Conservation (phyloP, 2,113 vertebrate species). For the Chrysemys picta region DNA sequence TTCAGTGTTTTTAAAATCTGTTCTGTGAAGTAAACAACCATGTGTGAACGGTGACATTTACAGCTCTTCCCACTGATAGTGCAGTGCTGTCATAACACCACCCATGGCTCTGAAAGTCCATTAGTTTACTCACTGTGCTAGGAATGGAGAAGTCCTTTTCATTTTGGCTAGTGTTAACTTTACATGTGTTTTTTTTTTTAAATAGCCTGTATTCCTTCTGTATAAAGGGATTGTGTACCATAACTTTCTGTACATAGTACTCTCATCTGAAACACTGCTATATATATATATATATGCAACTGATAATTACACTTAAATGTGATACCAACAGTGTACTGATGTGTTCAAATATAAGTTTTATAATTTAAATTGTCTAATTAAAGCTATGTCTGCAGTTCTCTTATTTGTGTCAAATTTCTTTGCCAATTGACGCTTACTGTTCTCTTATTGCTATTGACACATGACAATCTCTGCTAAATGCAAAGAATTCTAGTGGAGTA, state of each 20-base stretch:
- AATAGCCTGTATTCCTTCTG: neutral
- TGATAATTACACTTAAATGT: neutral
- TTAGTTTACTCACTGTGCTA: neutral
- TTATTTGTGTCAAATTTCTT: neutral
- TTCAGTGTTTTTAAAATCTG: neutral
- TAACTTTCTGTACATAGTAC: neutral
- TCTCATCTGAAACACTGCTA: neutral
- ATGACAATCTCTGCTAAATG: neutral
- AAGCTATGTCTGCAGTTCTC: neutral
- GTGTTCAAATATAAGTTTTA: neutral
- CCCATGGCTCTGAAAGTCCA: neutral
- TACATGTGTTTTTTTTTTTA: neutral
- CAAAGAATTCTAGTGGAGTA: neutral
- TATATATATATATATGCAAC: neutral
- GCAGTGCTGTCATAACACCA: neutral
- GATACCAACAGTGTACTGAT: neutral
- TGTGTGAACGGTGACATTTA: rapidly evolving
- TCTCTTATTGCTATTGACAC: neutral
- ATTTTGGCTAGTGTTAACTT: neutral
- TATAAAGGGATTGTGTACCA: neutral
- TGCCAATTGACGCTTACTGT: neutral
- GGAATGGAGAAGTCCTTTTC: neutral
- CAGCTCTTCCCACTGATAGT: neutral
- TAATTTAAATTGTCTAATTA: neutral
- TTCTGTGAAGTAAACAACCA: neutral